A percentile compares a stretch with the other conserved stretches of the same genome.
Conservation (phyloP, 2,888 invertebrate genomes). For the Alcis repandata region DNA sequence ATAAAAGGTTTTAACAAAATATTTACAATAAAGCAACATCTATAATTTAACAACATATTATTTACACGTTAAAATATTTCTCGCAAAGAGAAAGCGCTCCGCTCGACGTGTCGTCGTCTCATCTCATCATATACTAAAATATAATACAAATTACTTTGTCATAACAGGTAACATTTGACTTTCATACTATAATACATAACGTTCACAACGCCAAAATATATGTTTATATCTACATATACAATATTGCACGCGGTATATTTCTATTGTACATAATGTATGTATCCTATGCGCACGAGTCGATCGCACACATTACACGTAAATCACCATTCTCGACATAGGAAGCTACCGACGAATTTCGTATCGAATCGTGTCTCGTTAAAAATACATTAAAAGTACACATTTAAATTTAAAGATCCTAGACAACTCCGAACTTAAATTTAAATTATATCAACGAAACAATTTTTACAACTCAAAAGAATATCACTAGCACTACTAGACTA, state of each 20-base stretch:
- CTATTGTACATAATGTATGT: constrained; percentile 76
- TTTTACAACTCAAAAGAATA: constrained; percentile 76
- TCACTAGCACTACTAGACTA: constrained; percentile 82
- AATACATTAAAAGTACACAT: constrained; percentile 58
- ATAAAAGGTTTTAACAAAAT: constrained; percentile 78
- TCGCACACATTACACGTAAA: constrained; percentile 62
- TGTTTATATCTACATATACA: constrained; percentile 76
- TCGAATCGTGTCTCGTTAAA: constrained; percentile 68
- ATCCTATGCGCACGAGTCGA: constrained; percentile 72
- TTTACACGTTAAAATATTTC: constrained; percentile 75
- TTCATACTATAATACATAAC: constrained; percentile 85
- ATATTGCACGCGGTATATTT: constrained; percentile 85
- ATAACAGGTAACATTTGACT: constrained; percentile 87
- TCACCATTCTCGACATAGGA: constrained; percentile 75
- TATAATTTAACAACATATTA: constrained; percentile 84
- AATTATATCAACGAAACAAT: constrained; percentile 67
- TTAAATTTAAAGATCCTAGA: constrained; percentile 59
- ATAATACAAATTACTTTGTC: constrained; percentile 85
- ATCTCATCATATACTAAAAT: constrained; percentile 67
- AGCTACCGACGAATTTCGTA: constrained; percentile 75
- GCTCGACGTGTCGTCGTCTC: constrained; percentile 65
- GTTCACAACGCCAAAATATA: constrained; percentile 85
- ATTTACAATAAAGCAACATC: constrained; percentile 84
- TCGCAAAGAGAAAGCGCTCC: constrained; percentile 66
- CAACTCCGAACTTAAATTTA: constrained; percentile 64